Evolutionary conservation across 1,140 invertebrate genomes (phyloP), one percentile per base, ranked within the genome.

Genomic region (Cydia strobilella): DNA sequence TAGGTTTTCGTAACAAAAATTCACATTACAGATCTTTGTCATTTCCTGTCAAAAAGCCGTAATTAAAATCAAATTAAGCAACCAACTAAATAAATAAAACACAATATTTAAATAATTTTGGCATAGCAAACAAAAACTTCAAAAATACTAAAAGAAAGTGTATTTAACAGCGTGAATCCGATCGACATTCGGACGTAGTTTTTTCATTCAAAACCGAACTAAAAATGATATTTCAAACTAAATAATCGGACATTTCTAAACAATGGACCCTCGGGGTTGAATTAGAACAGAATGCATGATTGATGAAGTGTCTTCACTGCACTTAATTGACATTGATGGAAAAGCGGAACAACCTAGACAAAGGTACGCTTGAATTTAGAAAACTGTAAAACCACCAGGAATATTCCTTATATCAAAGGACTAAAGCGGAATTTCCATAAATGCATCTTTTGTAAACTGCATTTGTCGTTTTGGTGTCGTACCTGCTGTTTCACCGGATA

Each of bases 311-410:
- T 86, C 86, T 82, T 87, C 87, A 86, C 81, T 84, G 87, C 87
- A 85, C 39, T 86, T 92, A 92, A 92, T 92, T 92, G 90, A 92
- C 90, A 90, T 82, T 92, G 90, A 92, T 92, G 86, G 90, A 92
- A 89, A 85, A 86, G 78, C 78, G 74, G 65, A 76, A 72, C 72
- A 54, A 78, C 78, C 63, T 2, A 18, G 73, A 54, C 79, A 62
- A 76, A 71, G 66, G 39, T 75, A 65, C 31, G 18, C 23, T 13
- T 75, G 45, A 73, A 71, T 59, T 51, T 39, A 59, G 72, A 63
- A 72, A 72, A 75, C 65, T 63, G 18, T 42, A 71, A 78, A 78
- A 51, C 72, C 59, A 20, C 3, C 10, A 48, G 12, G 23, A 74
- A 20, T 75, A 31, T 42, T 48, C 62, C 27, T 72, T 75, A 75